Evolutionary conservation across 2,888 invertebrate species (phyloP), one percentile per base, ranked within the genome.

Genomic region (Glaucopsyche alexis): DNA sequence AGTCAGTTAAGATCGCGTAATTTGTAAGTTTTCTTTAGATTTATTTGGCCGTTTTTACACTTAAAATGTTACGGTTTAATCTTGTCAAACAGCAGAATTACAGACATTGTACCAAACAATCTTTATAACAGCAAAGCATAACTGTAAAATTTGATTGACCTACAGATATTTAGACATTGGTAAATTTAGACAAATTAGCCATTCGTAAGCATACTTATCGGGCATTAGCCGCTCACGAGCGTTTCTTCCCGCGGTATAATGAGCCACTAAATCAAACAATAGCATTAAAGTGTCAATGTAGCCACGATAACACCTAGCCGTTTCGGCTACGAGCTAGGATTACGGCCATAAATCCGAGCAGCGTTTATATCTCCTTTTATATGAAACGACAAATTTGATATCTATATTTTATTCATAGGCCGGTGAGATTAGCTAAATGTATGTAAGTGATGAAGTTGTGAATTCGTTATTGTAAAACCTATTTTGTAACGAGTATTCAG

Each of bases 211-310:
- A 29, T 47, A 49, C 69, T 79, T 76, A 76, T 81, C 80, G 77
- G 80, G 80, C 78, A 79, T 78, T 76, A 77, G 80, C 87, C 85
- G 83, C 85, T 85, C 89, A 88, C 87, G 90, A 87, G 78, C 82
- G 82, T 85, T 87, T 87, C 88, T 89, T 90, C 90, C 85, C 85
- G 86, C 84, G 83, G 80, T 78, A 85, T 93, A 92, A 92, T 93
- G 93, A 92, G 89, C 84, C 90, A 88, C 86, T 93, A 93, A 91
- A 93, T 92, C 93, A 93, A 92, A 93, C 92, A 92, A 93, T 91
- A 88, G 91, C 90, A 93, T 93, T 93, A 93, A 90, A 87, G 91
- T 93, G 93, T 93, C 93, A 92, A 91, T 93, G 88, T 83, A 77
- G 83, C 82, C 87, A 87, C 88, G 91, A 90, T 91, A 92, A 87